Conservation (phyloP, 2,113 vertebrate genomes). For the Equus quagga region DNA sequence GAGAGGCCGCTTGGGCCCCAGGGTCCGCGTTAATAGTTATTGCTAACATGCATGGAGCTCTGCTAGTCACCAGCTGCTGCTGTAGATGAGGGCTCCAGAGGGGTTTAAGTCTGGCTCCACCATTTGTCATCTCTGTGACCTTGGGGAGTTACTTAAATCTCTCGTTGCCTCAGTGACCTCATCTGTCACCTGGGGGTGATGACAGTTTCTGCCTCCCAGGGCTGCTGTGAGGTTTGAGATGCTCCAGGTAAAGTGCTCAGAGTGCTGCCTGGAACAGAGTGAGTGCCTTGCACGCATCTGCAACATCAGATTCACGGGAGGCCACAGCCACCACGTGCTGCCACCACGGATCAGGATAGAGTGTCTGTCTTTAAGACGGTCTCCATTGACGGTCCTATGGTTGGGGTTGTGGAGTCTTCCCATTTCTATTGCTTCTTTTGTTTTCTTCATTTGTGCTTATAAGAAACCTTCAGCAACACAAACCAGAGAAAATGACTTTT, state of each 20-base stretch:
- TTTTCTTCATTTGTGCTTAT: background rate
- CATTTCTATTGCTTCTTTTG: background rate
- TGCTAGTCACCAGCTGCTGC: background rate
- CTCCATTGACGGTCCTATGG: accelerated
- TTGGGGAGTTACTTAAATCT: background rate
- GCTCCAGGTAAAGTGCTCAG: background rate
- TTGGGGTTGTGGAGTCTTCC: background rate
- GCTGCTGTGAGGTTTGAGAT: background rate
- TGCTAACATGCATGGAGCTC: accelerated
- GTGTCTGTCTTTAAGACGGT: background rate
- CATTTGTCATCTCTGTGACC: background rate
- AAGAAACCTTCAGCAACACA: background rate
- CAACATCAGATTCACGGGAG: background rate
- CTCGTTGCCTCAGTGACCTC: background rate
- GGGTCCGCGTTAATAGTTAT: accelerated
- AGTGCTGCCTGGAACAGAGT: background rate
- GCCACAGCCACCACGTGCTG: background rate
- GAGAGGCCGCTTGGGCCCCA: background rate
- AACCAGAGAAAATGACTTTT: background rate
- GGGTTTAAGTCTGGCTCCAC: background rate
- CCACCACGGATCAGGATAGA: background rate
- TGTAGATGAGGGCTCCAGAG: no score
- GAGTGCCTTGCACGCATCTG: accelerated
- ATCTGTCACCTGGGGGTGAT: background rate
- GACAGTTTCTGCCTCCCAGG: background rate